Conservation (phyloP, 2,888 invertebrate genomes). For the Galeopsomyia nigrocyanea region DNA sequence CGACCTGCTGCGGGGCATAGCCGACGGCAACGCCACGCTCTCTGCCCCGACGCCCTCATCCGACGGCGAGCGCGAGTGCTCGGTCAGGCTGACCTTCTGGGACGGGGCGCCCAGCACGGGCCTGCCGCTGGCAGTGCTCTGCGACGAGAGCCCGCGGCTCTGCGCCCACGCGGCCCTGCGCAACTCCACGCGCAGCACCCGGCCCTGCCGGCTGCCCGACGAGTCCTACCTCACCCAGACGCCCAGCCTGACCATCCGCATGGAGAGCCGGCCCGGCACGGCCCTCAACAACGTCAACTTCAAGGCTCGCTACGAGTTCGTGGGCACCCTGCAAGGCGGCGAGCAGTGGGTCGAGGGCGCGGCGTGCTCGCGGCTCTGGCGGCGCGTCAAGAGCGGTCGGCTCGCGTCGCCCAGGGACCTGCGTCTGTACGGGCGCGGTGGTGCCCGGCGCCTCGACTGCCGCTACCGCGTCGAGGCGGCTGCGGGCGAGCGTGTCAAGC, state of each 20-base stretch:
- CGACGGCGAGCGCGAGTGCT: slow-evolving; percentile 46
- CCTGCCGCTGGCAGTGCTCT: slow-evolving; percentile 60
- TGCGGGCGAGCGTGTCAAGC: slow-evolving; percentile 75
- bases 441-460: slow-evolving; percentile 82
- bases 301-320: slow-evolving; percentile 82
- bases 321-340: slow-evolving; percentile 84
- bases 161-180: slow-evolving; percentile 86
- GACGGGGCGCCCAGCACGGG: slow-evolving; percentile 62
- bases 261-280: slow-evolving; percentile 72
- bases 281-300: slow-evolving; percentile 79
- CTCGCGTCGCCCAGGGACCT: slow-evolving; percentile 80
- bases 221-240: slow-evolving; percentile 83
- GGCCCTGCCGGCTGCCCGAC: slow-evolving; percentile 83
- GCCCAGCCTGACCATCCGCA: slow-evolving; percentile 61
- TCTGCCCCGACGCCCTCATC: no score
- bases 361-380: slow-evolving; percentile 76
- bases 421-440: slow-evolving; percentile 87
- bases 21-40: slow-evolving; percentile 58
- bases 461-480: slow-evolving; percentile 82
- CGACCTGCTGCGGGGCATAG: slow-evolving; percentile 65
- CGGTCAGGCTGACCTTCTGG: slow-evolving; percentile 63
- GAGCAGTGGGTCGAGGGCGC: slow-evolving; percentile 72
- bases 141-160: slow-evolving; percentile 79
- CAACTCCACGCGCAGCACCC: slow-evolving; percentile 80
- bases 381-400: slow-evolving; percentile 75